Evolutionary conservation across 2,113 vertebrate species (phyloP).

Genomic region (Esox niger): DNA sequence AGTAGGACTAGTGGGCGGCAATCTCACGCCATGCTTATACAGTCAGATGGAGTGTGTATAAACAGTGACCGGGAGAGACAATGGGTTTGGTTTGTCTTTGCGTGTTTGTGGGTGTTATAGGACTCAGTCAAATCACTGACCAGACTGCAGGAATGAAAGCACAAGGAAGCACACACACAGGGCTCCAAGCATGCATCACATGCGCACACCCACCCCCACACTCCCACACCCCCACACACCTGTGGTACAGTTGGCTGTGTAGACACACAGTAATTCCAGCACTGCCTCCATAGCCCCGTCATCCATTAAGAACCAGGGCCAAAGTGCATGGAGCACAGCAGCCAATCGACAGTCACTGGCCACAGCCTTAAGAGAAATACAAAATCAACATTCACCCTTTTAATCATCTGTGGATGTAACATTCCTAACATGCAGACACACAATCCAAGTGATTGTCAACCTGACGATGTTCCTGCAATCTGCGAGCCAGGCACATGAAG

Average conservation of each 20-base stretch:
- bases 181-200: too few species aligned
- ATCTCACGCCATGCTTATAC: slow-evolving; percentile 45
- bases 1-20: slow-evolving; percentile 16
- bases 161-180: too few species aligned
- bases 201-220: background rate
- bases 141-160: slow-evolving; percentile 44
- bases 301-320: slow-evolving; percentile 89
- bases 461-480: slow-evolving; percentile 1
- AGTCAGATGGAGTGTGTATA: slow-evolving; percentile 55
- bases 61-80: slow-evolving; percentile 49
- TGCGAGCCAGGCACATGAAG: slow-evolving; percentile 10
- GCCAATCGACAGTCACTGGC: slow-evolving; percentile 79
- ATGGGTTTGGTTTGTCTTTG: slow-evolving; percentile 55
- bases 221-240: slow-evolving; percentile 54
- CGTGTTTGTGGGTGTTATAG: slow-evolving; percentile 42
- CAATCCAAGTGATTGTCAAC: background rate
- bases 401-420: background rate
- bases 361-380: slow-evolving; percentile 67
- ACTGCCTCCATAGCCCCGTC: slow-evolving; percentile 79
- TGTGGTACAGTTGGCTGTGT: slow-evolving; percentile 81
- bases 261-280: slow-evolving; percentile 91
- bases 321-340: slow-evolving; percentile 77
- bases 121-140: slow-evolving; percentile 56
- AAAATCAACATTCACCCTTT: background rate
- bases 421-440: background rate